A percentile compares a stretch with the other conserved stretches of the same genome.
Evolutionary conservation across 2,888 invertebrate species (phyloP).

Genomic region (Latheticus oryzae): DNA sequence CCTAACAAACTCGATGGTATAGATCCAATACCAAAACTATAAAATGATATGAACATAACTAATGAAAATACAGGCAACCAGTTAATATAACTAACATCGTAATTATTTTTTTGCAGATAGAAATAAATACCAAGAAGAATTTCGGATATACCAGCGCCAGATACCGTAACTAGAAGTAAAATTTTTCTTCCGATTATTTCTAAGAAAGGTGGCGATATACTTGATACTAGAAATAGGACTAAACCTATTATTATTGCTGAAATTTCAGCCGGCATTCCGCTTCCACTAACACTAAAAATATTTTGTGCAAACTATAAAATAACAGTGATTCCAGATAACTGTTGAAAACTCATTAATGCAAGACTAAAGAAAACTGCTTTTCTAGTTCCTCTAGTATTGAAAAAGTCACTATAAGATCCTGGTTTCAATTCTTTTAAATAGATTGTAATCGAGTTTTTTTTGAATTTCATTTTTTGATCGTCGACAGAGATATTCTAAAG

Average conservation of each 20-base stretch:
- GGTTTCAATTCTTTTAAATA: too few relatives aligned
- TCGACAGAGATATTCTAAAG: too few relatives aligned
- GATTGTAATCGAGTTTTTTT: too few relatives aligned
- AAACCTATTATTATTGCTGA: neutral
- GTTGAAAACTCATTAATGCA: neutral
- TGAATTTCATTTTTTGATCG: too few relatives aligned
- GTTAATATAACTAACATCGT: slow-evolving; percentile 65
- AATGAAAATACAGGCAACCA: slow-evolving; percentile 64
- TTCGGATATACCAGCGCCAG: neutral
- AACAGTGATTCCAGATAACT: slow-evolving; percentile 6
- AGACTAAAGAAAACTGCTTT: slow-evolving; percentile 3
- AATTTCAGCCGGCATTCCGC: slow-evolving; percentile 1
- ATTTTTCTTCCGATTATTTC: slow-evolving; percentile 9
- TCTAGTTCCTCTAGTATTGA: neutral
- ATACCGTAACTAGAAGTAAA: neutral
- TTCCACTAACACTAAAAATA: slow-evolving; percentile 4
- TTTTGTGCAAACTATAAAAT: slow-evolving; percentile 1
- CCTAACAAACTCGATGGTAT: slow-evolving; percentile 73
- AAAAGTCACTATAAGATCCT: slow-evolving; percentile 1
- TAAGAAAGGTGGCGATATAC: neutral
- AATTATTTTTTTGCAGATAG: slow-evolving; percentile 67
- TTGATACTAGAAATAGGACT: neutral
- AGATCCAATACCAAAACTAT: slow-evolving; percentile 77
- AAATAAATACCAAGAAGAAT: slow-evolving; percentile 10
- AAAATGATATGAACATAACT: slow-evolving; percentile 74